Evolutionary conservation across 2,888 invertebrate genomes (phyloP).

Genomic region (Aspidiotus rigidus): DNA sequence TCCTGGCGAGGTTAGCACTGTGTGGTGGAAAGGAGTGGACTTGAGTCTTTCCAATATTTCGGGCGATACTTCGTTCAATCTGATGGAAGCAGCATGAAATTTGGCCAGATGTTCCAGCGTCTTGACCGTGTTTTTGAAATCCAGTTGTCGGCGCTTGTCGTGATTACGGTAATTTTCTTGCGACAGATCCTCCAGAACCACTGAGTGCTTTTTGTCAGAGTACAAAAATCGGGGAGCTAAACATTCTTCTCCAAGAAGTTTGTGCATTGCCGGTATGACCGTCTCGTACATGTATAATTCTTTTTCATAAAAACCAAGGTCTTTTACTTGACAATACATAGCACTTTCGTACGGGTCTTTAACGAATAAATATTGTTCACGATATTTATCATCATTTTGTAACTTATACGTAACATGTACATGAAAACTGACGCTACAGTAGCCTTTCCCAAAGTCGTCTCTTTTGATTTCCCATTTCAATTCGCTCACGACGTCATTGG

Average conservation of each 20-base stretch:
- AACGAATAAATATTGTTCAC: neutral
- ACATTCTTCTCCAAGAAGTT: neutral
- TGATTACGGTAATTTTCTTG: conserved; percentile 1
- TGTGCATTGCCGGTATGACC: neutral
- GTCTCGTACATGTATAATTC: conserved; percentile 10
- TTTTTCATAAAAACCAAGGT: neutral
- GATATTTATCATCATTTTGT: neutral
- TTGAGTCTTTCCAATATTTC: neutral
- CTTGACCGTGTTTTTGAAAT: conserved; percentile 1
- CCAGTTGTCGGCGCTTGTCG: neutral
- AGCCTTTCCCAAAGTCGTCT: neutral
- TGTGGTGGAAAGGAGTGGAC: no score
- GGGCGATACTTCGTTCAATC: neutral
- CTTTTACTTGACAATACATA: neutral
- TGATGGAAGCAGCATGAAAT: conserved; percentile 15
- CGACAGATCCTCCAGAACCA: conserved; percentile 16
- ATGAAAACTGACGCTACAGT: neutral
- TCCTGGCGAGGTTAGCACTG: neutral
- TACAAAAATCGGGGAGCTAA: neutral
- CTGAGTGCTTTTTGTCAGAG: neutral
- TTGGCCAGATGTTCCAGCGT: conserved; percentile 13
- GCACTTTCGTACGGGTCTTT: neutral
- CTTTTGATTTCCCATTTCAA: neutral
- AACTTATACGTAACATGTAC: neutral
- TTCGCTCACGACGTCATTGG: neutral